Evolutionary conservation across 2,113 vertebrate species (phyloP).

Genomic region (Pelodiscus sinensis): DNA sequence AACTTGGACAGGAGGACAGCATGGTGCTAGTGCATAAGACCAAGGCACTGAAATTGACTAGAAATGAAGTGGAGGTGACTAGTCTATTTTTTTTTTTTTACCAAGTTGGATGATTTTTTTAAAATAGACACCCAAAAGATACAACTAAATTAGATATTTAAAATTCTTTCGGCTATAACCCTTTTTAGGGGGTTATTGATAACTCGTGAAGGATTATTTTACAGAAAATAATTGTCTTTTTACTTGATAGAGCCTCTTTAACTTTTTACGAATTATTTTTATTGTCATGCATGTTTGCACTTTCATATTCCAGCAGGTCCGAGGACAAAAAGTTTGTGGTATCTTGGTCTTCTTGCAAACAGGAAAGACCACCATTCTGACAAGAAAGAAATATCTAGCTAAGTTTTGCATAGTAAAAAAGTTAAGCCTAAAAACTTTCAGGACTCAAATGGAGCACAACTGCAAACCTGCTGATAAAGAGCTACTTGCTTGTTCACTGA

Average conservation of each 20-base stretch:
- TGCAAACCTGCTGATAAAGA: background rate
- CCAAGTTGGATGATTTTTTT: background rate
- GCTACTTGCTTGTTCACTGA: background rate
- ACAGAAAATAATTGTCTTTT: background rate
- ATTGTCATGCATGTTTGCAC: background rate
- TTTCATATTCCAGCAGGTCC: fast-evolving
- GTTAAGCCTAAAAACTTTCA: background rate
- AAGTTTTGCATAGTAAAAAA: fast-evolving
- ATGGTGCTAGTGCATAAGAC: background rate
- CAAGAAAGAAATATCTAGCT: background rate
- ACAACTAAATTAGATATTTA: background rate
- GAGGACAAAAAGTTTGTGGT: background rate
- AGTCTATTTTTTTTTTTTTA: background rate
- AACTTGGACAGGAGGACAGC: background rate
- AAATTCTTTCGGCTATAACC: background rate
- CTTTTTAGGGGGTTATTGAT: background rate
- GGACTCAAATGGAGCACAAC: background rate
- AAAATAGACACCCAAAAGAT: fast-evolving
- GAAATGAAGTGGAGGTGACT: background rate
- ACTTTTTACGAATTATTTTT: background rate
- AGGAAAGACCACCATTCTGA: fast-evolving
- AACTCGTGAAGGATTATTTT: background rate
- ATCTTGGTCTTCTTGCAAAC: background rate
- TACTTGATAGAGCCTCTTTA: background rate
- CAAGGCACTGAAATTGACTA: background rate